Evolutionary conservation across 35 echinoderm and acorn worm species (phyloP), one percentile per base, ranked within the genome.

Genomic region (Diadema setosum): DNA sequence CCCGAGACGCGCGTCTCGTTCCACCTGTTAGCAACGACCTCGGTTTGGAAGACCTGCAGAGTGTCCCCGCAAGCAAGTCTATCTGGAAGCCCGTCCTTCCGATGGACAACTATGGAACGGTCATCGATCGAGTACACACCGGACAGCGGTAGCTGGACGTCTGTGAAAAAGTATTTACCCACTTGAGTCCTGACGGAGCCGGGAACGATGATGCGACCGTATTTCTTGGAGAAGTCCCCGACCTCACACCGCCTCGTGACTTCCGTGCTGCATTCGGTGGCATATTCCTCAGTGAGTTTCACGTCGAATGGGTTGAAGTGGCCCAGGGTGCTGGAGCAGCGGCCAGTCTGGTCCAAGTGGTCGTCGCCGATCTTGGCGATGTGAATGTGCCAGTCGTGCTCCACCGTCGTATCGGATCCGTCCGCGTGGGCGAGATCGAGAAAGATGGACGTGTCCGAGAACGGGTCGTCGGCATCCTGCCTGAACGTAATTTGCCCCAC

Each of bases 301-400:
- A 87, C 96, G 34, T 65, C 46, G 31, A 94, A 99, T 20, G 96
- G 96, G 81, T 99, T 99, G 56, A 88, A 90, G 48, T 99, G 96
- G 9, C 92, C 92, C 23, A 25, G 78, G 37, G 81, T 86, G 46
- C 85, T 87, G 0, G 57, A 46, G 42, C 96, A 99, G n/a, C 89
- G 70, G 27, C 73, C 67, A 6, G 59, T 63, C 4, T 81, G 21
- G 3, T 89, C 37, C 6, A 94, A n/a, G 33, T 86, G 91, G 61
- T 99, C 96, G 58, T 90, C 80, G 16, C 50, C 75, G 5, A 92
- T 75, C 50, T 64, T 65, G 25, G 37, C 5, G 25, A 83, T 57
- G 74, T 99, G 96, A 9, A 99, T 76, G 64, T 99, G 96, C 96
- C 96, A 99, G 70, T 99, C 91, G 63, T 99, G 96, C 17, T 86